A percentile compares a stretch with the other conserved stretches of the same genome.
Conservation (phyloP, 2,888 invertebrate species). For the Seira ritae region DNA sequence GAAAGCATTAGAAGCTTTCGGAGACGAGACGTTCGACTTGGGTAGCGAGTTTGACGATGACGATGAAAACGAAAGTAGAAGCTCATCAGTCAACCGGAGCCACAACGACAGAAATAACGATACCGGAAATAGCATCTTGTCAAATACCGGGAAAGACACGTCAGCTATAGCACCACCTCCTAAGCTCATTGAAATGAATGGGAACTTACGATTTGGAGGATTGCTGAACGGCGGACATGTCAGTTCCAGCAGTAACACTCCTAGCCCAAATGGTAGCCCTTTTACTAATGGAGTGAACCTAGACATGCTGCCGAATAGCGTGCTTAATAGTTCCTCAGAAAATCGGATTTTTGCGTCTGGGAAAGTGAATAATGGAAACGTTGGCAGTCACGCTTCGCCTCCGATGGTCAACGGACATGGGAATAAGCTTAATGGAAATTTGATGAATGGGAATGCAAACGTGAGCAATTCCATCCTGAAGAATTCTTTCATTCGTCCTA, state of each 20-base stretch:
- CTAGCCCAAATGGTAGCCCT: neutral
- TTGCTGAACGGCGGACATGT: slow-evolving; percentile 35
- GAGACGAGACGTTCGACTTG: slow-evolving; percentile 65
- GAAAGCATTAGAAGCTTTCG: slow-evolving; percentile 55
- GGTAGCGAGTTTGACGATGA: slow-evolving; percentile 45
- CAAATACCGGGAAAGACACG: slow-evolving; percentile 24
- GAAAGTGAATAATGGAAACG: slow-evolving; percentile 31
- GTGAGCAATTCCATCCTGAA: no score
- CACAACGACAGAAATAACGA: slow-evolving; percentile 23
- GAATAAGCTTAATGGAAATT: slow-evolving; percentile 39
- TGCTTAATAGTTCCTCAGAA: slow-evolving; percentile 18
- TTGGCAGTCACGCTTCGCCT: slow-evolving; percentile 5
- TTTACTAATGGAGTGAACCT: slow-evolving; percentile 36
- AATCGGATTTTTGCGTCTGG: slow-evolving; percentile 2
- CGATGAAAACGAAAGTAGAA: slow-evolving; percentile 37
- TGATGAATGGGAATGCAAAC: slow-evolving; percentile 23
- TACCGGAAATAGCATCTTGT: slow-evolving; percentile 24
- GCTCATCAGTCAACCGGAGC: slow-evolving; percentile 38
- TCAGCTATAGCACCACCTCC: neutral
- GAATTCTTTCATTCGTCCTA: slow-evolving; percentile 1
- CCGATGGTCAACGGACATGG: slow-evolving; percentile 21
- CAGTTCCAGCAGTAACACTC: slow-evolving; percentile 16
- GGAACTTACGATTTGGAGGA: neutral
- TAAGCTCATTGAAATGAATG: slow-evolving; percentile 11
- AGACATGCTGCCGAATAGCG: slow-evolving; percentile 46